Conservation (phyloP, 1,140 invertebrate genomes). For the Saccostrea echinata region DNA sequence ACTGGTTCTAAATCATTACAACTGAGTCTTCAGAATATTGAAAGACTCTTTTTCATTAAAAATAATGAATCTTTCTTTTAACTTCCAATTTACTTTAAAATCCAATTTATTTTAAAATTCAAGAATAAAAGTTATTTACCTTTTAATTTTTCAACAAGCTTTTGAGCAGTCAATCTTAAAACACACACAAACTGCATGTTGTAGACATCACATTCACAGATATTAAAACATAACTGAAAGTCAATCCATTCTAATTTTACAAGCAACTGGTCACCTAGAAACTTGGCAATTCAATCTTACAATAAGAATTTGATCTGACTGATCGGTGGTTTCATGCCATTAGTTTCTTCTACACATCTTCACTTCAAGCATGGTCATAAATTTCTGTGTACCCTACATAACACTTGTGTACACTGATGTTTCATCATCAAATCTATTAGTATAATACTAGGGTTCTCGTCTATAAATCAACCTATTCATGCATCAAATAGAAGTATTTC, state of each 20-base stretch:
- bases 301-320: neutral
- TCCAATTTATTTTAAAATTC: no score
- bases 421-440: constrained; percentile 1
- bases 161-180: constrained; percentile 11
- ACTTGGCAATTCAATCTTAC: no score
- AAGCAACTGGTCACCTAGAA: constrained; percentile 2
- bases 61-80: neutral
- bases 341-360: constrained; percentile 31
- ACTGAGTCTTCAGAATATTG: neutral
- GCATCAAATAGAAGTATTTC: constrained; percentile 34
- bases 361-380: constrained; percentile 32
- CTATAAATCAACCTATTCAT: neutral
- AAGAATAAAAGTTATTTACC: constrained; percentile 2
- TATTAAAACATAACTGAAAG: constrained; percentile 26
- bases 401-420: neutral
- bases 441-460: constrained; percentile 12
- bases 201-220: constrained; percentile 10
- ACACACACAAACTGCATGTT: constrained; percentile 28
- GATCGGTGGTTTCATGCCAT: neutral
- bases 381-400: constrained; percentile 15
- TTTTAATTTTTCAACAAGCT: constrained; percentile 18
- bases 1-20: neutral
- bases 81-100: neutral
- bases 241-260: constrained; percentile 19
- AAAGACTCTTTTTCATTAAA: neutral